These are phyloP conservation scores for Hypotaenidia okinawae DNA, from an alignment of 2,797 vertebrate species.

Conservation along the genomic window DNA sequence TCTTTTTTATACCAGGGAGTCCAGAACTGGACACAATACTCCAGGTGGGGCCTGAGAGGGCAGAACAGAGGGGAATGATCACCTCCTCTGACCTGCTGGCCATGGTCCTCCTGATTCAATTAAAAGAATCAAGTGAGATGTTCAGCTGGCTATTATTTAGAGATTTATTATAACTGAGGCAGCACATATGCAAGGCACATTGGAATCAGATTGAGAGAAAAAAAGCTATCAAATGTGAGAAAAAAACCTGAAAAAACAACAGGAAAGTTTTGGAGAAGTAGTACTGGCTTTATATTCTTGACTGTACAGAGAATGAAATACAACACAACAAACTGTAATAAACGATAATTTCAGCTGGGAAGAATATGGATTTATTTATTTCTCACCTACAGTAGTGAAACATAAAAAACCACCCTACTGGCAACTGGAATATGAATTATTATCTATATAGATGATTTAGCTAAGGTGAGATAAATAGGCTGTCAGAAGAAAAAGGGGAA, in stretches of 20 bases:
- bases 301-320: background rate
- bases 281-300: background rate
- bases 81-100: too few species aligned
- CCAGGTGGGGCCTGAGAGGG: too few species aligned
- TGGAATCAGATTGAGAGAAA: background rate
- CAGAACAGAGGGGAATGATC: too few species aligned
- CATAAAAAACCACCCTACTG: background rate
- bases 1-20: too few species aligned
- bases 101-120: background rate
- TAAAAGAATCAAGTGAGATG: background rate
- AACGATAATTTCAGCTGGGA: conserved; percentile 19
- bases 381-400: conserved; percentile 14
- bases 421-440: conserved; percentile 25
- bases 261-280: background rate
- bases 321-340: background rate
- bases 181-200: background rate
- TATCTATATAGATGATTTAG: conserved; percentile 24
- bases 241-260: background rate
- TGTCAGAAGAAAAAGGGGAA: background rate
- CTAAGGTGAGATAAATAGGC: conserved; percentile 33
- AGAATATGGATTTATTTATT: conserved; percentile 34
- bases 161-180: background rate
- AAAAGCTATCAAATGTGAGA: background rate
- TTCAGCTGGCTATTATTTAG: background rate
- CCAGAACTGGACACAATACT: too few species aligned